Evolutionary conservation across 2,113 vertebrate species (phyloP).

Genomic region (Oriolus oriolus): DNA sequence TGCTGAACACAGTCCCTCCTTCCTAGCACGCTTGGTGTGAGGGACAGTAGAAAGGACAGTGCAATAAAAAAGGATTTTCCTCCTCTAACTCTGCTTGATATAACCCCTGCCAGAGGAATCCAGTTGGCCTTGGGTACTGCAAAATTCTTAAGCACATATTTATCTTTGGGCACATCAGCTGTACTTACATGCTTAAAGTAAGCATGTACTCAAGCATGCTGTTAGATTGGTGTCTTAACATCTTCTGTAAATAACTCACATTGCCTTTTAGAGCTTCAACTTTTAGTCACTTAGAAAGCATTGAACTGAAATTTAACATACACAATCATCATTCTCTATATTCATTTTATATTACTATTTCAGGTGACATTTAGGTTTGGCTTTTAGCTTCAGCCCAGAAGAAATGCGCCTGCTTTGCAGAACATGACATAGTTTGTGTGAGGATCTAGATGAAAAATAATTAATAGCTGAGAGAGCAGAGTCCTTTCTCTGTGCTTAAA

Average conservation of each 20-base stretch:
- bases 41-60: background rate
- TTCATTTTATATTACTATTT: background rate
- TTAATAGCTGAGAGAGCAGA: background rate
- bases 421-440: background rate
- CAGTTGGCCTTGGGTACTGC: background rate
- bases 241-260: background rate
- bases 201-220: background rate
- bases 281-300: background rate
- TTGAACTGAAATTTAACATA: background rate
- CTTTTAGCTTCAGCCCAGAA: constrained; percentile 15
- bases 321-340: background rate
- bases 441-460: background rate
- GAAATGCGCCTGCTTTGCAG: background rate
- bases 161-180: constrained; percentile 19
- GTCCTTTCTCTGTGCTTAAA: constrained; percentile 13
- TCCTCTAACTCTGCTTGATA: background rate
- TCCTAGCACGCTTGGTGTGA: background rate
- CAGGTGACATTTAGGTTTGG: background rate
- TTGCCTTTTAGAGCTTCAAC: constrained; percentile 12
- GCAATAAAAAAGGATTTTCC: background rate
- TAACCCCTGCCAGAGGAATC: background rate
- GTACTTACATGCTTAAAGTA: background rate
- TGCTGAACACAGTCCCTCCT: background rate
- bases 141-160: background rate
- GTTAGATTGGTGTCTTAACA: background rate